Evolutionary conservation across 2,797 vertebrate genomes (phyloP), one percentile per base, ranked within the genome.

Genomic region (Pogoniulus pusillus): DNA sequence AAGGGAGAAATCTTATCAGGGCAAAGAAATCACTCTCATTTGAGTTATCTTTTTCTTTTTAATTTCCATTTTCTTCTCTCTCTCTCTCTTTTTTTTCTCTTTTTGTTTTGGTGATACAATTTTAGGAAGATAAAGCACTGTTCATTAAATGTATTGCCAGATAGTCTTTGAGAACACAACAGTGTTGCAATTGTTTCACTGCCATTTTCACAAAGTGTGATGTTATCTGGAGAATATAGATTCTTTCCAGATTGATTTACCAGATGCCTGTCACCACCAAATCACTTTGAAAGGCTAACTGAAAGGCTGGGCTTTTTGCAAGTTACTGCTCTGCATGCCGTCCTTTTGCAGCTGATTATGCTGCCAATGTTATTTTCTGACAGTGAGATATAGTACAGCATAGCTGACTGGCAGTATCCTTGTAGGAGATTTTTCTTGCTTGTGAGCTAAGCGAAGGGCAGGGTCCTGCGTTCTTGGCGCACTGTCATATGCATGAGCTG

Each of bases 401-500:
- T 83, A 93, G 76, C 80, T 73, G 77, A 68, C 65, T 95, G 85
- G 71, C 74, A 91, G 68, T 77, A 68, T 88, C 51, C 68, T 49
- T 90, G 62, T 73, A 88, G 53, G 66, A 93, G 71, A 95, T 88
- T 92, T 92, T 93, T 86, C 80, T 90, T 92, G 68, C 80, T 85
- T 91, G 41, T 90, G 80, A 89, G 68, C 93, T 95, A 90, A 94
- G 81, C 4, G 18, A 88, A 94, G 94, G 91, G 87, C 93, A 95
- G 92, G 89, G 87, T 93, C 92, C 77, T 92, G 89, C 83, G 77
- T 95, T 95, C 83, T 92, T 96, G 93, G 92, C 89, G 86, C 81
- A 45, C 41, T 71, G 41, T 93, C 69, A 41, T 84, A 74, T 90
- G 49, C 80, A 95, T 95, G 93, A 94, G 92, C 89, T 95, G 87